Base-by-base conservation (phyloP, 2,888 invertebrate genomes). In the Laothoe populi region DNA sequence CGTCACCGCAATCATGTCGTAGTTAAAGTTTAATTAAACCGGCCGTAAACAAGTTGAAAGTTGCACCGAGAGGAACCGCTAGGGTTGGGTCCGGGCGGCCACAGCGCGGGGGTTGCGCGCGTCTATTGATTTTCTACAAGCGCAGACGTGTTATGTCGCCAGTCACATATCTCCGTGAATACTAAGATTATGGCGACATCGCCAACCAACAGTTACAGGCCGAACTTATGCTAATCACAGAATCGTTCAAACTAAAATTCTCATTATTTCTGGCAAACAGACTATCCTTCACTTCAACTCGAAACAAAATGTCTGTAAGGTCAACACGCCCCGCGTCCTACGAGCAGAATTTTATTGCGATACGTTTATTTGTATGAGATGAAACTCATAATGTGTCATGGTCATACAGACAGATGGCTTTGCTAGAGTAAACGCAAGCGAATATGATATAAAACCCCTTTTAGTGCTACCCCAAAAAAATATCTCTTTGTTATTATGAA, bases 101-200 rank as follows among this genome's bases (percentile, higher is more conserved):
- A 16, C 19, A 31, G 60, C 45, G 53, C 53, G 53, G 65, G 72
- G 66, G 70, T 73, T 90, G 91, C 91, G 91, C 91, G 91, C 89
- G 90, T 78, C 89, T 91, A 92, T 92, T 82, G 91, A 92, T 92
- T 91, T 88, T 83, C 74, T 63, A 69, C 64, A 57, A 67, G 68
- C 73, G 67, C 72, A 74, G 70, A 78, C 80, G 67, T 72, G 75
- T 75, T 71, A 72, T 74, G 72, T 72, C 77, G 76, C 72, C 53
- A 53, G 69, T 69, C 76, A 76, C 35, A 57, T 31, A 26, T 60
- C 31, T 24, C 60, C 21, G 64, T 68, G 64, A 72, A 70, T 63
- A 63, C 65, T 68, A 69, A 74, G 71, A 74, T 71, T 70, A 71
- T 48, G 46, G 46, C 57, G 46, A 64, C 61, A 66, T 66, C n/a